These are phyloP conservation scores for Momotus momota DNA, from an alignment of 2,797 vertebrate genomes.

Conservation along the genomic window DNA sequence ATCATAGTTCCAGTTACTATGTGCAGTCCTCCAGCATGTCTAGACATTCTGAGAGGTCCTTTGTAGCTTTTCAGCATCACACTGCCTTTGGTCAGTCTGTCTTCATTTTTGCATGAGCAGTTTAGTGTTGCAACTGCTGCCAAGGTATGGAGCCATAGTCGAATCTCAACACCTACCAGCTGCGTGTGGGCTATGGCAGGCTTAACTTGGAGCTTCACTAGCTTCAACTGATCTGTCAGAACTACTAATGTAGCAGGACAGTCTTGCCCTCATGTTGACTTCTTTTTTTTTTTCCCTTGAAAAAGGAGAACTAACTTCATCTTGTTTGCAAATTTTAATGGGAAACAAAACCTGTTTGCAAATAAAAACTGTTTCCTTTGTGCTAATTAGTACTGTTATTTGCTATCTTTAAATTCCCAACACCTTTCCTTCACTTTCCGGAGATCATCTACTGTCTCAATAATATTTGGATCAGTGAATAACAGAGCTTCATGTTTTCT, in stretches of 20 bases:
- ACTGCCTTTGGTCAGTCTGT: neutral
- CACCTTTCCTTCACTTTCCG: neutral
- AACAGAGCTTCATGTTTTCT: neutral
- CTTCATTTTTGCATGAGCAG: fast-evolving
- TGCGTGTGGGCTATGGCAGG: neutral
- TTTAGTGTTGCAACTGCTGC: neutral
- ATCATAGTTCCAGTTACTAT: neutral
- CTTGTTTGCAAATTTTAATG: neutral
- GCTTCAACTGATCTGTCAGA: neutral
- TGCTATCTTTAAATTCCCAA: neutral
- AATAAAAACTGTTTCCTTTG: neutral
- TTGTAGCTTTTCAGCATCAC: neutral
- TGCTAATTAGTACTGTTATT: neutral
- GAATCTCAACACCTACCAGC: neutral
- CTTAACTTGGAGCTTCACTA: neutral
- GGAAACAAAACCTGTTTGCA: neutral
- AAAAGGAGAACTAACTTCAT: neutral
- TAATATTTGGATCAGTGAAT: neutral
- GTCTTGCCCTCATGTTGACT: neutral
- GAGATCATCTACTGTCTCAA: neutral
- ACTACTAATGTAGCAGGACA: neutral
- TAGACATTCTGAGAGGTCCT: neutral
- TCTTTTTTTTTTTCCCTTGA: fast-evolving
- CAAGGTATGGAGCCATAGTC: neutral
- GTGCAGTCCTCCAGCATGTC: neutral